Percentiles rank a stretch among this genome's conserved stretches.
Conservation (phyloP, 2,888 invertebrate species). For the Tethea ocularis region DNA sequence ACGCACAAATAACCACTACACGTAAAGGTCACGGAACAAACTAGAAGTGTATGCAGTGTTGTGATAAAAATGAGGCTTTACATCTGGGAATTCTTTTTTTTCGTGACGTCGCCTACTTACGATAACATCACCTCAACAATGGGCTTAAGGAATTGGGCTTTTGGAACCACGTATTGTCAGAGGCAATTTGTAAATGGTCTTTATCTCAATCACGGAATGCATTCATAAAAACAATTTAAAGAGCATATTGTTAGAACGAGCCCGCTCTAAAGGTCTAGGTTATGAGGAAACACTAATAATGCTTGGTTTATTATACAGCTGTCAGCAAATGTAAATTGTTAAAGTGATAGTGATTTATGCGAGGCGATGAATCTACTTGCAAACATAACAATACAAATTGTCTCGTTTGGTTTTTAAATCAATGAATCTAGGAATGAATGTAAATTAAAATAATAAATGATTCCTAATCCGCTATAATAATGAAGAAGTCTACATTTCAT, state of each 20-base stretch:
- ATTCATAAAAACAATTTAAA: constrained; percentile 33
- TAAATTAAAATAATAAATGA: background rate
- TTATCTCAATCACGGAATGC: constrained; percentile 35
- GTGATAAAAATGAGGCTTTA: constrained; percentile 50
- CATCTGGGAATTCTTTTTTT: constrained; percentile 56
- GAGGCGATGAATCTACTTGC: constrained; percentile 9
- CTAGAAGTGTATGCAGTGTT: constrained; percentile 36
- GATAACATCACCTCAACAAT: constrained; percentile 66
- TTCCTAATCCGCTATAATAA: background rate
- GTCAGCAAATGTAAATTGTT: constrained; percentile 20
- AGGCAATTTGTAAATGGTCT: constrained; percentile 49
- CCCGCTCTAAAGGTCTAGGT: constrained; percentile 26
- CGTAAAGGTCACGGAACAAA: constrained; percentile 51
- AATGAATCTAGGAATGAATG: background rate
- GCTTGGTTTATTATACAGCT: constrained; percentile 9
- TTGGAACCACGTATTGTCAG: constrained; percentile 48
- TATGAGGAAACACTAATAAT: constrained; percentile 23
- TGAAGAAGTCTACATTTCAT: too few species aligned
- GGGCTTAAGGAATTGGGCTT: constrained; percentile 59
- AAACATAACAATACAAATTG: background rate
- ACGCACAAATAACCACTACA: constrained; percentile 50
- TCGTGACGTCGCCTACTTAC: constrained; percentile 67
- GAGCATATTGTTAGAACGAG: constrained; percentile 31
- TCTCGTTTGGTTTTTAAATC: background rate
- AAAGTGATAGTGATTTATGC: constrained; percentile 26